Conservation (phyloP, 1,140 invertebrate species). For the Trichonephila clavata region DNA sequence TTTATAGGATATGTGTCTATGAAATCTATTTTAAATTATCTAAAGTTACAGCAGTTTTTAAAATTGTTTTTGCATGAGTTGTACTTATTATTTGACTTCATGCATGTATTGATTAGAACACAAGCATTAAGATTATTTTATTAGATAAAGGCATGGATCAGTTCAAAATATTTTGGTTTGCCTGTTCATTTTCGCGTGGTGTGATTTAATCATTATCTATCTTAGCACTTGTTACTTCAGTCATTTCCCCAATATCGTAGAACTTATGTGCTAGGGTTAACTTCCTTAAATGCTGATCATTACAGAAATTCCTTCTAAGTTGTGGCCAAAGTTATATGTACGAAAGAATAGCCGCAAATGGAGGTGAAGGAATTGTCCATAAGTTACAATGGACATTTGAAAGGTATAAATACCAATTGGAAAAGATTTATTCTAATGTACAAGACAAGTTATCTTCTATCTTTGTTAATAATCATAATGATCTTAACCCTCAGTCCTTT, state of each 20-base stretch:
- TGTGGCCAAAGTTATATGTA: slow-evolving; percentile 58
- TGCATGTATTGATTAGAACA: neutral
- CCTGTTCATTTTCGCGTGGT: neutral
- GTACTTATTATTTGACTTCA: neutral
- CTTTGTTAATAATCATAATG: slow-evolving; percentile 70
- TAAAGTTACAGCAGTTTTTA: neutral
- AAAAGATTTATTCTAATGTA: slow-evolving; percentile 73
- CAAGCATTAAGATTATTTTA: neutral
- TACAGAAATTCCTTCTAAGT: slow-evolving; percentile 61
- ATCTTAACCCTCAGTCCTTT: slow-evolving; percentile 55
- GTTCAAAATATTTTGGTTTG: neutral
- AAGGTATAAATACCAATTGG: slow-evolving; percentile 72
- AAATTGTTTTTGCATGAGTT: neutral
- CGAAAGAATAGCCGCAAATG: slow-evolving; percentile 39
- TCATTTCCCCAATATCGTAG: slow-evolving; percentile 18
- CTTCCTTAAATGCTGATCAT: slow-evolving; percentile 70
- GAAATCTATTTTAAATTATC: too few species aligned
- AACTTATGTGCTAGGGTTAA: slow-evolving; percentile 4
- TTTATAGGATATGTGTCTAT: too few species aligned
- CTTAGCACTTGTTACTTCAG: neutral
- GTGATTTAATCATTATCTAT: neutral
- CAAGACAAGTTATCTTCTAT: slow-evolving; percentile 72
- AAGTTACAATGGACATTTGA: slow-evolving; percentile 76
- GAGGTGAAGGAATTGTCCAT: slow-evolving; percentile 67
- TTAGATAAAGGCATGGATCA: neutral